Evolutionary conservation across 2,113 vertebrate species (phyloP), one percentile per base, ranked within the genome.

Genomic region (Ophthalmolycus amberensis): DNA sequence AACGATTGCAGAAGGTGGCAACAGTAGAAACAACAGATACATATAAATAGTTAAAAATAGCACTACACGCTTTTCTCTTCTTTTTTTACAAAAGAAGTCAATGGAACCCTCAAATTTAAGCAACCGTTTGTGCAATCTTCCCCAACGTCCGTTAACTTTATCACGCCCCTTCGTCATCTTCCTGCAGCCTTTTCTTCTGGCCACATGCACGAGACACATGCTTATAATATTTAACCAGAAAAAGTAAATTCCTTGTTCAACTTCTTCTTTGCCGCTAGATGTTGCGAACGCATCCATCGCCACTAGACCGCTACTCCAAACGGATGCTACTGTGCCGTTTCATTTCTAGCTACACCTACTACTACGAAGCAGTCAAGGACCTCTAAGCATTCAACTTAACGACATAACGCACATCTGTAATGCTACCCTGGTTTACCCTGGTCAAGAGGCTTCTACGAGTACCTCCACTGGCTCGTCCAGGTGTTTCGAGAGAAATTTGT

Each of bases 1-100:
- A 85, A 88, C 62, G 38, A 29, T 75, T 87, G 79, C 70, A 58
- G 29, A 74, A 83, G 80, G 82, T 67, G 85, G 69, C 78, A 71
- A 77, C 69, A 69, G 66, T 29, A 74, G 72, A 76, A 77, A 84
- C 25, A 75, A 42, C 58, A 34, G 71, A 75, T n/a, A 81, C 69
- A 71, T 68, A 79, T 29, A 80, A 77, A 83, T 46, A 80, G 62
- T 59, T 75, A 62, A 74, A 84, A 54, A 38, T 42, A 85, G 77
- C 54, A 84, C 34, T 64, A 76, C 15, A 32, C 81, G 34, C 60
- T 16, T 82, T 65, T 52, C 34, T 56, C 62, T 85, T 80, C n/a
- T 20, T 56, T 29, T 29, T 32, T 54, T 9, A 75, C n/a, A 67
- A 83, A 89, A 80, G 5, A 56, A 62, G 52, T 10, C 62, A 67